These are phyloP conservation scores for Meta bourneti DNA, from an alignment of 2,888 invertebrate genomes.

Conservation along the genomic window DNA sequence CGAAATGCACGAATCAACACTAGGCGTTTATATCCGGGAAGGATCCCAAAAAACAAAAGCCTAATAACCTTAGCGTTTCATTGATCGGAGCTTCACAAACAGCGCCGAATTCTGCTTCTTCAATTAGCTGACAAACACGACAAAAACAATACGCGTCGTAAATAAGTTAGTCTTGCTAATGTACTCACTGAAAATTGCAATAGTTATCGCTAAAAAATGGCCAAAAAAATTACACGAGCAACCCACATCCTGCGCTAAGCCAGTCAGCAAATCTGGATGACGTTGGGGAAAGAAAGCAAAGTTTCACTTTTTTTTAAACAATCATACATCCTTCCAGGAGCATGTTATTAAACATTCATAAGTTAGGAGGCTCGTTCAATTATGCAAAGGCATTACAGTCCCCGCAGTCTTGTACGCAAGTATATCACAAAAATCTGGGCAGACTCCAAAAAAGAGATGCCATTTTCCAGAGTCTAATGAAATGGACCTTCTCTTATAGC, in stretches of 20 bases:
- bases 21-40: not conserved
- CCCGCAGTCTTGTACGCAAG: slow-evolving; percentile 20
- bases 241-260: not conserved
- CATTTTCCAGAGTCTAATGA: slow-evolving; percentile 47
- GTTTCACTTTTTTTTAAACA: slow-evolving; percentile 53
- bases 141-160: not conserved
- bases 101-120: not conserved
- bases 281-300: not conserved
- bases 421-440: slow-evolving; percentile 54
- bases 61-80: not conserved
- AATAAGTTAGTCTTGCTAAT: not conserved
- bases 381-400: slow-evolving; percentile 63
- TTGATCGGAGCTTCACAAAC: not conserved
- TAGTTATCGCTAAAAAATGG: not conserved
- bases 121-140: not conserved
- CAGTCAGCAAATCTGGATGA: slow-evolving; percentile 5
- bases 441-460: slow-evolving; percentile 34
- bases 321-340: slow-evolving; percentile 63
- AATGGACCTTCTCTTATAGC: slow-evolving; percentile 53
- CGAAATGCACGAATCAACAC: not conserved
- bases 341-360: slow-evolving; percentile 66
- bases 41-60: not conserved
- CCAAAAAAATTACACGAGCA: not conserved
- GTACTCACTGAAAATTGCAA: not conserved
- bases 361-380: slow-evolving; percentile 57